These are phyloP conservation scores for Tineola bisselliella DNA, from an alignment of 2,888 invertebrate species.

Conservation along the genomic window DNA sequence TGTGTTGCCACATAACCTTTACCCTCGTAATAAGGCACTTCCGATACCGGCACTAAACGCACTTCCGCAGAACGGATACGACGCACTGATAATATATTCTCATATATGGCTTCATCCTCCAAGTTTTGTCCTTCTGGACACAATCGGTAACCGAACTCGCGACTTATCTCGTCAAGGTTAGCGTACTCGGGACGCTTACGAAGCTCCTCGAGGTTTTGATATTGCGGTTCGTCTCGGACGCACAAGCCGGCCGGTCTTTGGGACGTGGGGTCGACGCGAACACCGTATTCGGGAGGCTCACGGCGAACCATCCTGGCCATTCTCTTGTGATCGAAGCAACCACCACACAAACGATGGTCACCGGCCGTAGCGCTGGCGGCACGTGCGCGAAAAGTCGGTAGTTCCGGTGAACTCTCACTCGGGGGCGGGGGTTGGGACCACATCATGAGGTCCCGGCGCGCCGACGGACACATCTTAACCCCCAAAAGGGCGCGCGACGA, in stretches of 20 bases:
- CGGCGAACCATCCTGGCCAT: constrained; percentile 55
- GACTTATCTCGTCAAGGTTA: constrained; percentile 60
- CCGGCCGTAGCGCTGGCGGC: constrained; percentile 31
- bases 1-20: constrained; percentile 63
- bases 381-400: constrained; percentile 37
- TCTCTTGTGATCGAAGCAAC: constrained; percentile 33
- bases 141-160: constrained; percentile 60
- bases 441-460: constrained; percentile 62
- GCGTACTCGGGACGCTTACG: constrained; percentile 62
- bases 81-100: constrained; percentile 61
- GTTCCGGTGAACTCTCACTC: constrained; percentile 30
- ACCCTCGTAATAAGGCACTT: constrained; percentile 60
- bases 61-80: constrained; percentile 62
- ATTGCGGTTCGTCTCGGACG: constrained; percentile 51
- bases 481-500: constrained; percentile 67
- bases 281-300: constrained; percentile 46
- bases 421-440: constrained; percentile 64
- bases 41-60: constrained; percentile 61
- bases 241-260: constrained; percentile 42
- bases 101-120: constrained; percentile 63
- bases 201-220: constrained; percentile 57
- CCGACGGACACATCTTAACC: constrained; percentile 64
- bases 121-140: constrained; percentile 64
- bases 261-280: constrained; percentile 50
- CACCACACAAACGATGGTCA: constrained; percentile 32